These are phyloP conservation scores for Salarias fasciatus DNA, from an alignment of 2,797 vertebrate genomes.

Conservation along the genomic window DNA sequence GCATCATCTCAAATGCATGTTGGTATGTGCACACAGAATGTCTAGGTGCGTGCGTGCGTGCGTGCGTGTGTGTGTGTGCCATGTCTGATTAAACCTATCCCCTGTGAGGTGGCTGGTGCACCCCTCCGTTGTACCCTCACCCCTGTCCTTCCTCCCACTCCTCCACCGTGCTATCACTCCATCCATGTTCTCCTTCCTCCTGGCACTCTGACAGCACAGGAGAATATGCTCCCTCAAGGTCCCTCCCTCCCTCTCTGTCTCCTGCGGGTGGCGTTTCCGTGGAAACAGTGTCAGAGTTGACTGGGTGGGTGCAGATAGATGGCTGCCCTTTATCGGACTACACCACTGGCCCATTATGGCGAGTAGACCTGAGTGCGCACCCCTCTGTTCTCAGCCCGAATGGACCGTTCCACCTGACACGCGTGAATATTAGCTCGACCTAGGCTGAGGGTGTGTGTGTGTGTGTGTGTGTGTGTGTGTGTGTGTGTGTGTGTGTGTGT, in stretches of 20 bases:
- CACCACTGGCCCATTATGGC: slow-evolving; percentile 81
- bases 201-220: slow-evolving; percentile 77
- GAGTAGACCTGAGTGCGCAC: slow-evolving; percentile 67
- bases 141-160: slow-evolving; percentile 22
- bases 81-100: slow-evolving; percentile 84
- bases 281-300: slow-evolving; percentile 89
- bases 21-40: slow-evolving; percentile 6
- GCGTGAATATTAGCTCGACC: slow-evolving; percentile 68
- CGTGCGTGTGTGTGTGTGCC: slow-evolving; percentile 73
- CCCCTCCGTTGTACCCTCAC: slow-evolving; percentile 48
- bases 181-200: slow-evolving; percentile 72
- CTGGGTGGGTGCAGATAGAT: slow-evolving; percentile 85
- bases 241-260: slow-evolving; percentile 72
- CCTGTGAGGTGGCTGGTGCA: slow-evolving; percentile 71
- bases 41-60: slow-evolving; percentile 59
- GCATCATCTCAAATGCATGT: slow-evolving; percentile 4
- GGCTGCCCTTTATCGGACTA: slow-evolving; percentile 85
- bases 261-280: slow-evolving; percentile 84
- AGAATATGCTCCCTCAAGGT: slow-evolving; percentile 84
- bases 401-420: slow-evolving; percentile 73
- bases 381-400: slow-evolving; percentile 68
- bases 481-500: slow-evolving; percentile 13
- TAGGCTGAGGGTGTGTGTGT: slow-evolving; percentile 28
- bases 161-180: slow-evolving; percentile 69
- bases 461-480: slow-evolving; percentile 1